These are phyloP conservation scores for Doris montereyensis DNA, from an alignment of 2,888 invertebrate species.

Conservation along the genomic window DNA sequence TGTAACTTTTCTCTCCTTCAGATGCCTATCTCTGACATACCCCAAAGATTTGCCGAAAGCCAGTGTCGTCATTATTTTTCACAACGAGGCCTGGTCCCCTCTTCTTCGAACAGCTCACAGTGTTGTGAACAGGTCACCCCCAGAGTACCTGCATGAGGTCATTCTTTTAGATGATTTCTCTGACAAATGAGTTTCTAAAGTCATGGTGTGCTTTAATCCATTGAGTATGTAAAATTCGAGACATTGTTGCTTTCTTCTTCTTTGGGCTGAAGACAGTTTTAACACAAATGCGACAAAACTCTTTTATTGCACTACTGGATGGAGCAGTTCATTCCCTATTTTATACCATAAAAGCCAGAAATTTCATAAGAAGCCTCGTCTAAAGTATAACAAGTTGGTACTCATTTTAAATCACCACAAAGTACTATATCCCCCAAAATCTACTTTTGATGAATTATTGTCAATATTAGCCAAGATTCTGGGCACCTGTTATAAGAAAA, in stretches of 20 bases:
- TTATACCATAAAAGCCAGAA: too few species aligned
- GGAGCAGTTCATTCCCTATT: too few species aligned
- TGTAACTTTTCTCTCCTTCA: slow-evolving; percentile 60
- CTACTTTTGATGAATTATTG: too few species aligned
- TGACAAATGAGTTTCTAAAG: slow-evolving; percentile 78
- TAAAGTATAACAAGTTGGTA: too few species aligned
- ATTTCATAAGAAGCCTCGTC: too few species aligned
- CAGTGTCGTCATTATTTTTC: slow-evolving; percentile 85
- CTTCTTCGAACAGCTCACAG: slow-evolving; percentile 89
- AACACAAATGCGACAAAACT: too few species aligned
- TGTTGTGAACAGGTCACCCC: slow-evolving; percentile 85
- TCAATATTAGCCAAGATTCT: too few species aligned
- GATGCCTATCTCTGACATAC: slow-evolving; percentile 78
- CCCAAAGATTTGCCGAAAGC: slow-evolving; percentile 81
- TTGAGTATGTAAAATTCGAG: neutral
- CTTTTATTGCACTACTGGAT: too few species aligned
- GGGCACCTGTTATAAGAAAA: too few species aligned
- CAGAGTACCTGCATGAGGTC: slow-evolving; percentile 86
- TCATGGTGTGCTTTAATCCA: neutral
- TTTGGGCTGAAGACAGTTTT: too few species aligned
- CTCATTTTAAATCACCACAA: too few species aligned
- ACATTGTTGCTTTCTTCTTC: too few species aligned
- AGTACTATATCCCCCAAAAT: neutral
- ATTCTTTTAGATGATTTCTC: slow-evolving; percentile 96
- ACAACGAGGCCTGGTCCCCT: slow-evolving; percentile 91